These are phyloP conservation scores for Cheilosia urbana DNA, from an alignment of 2,888 invertebrate species.

Conservation along the genomic window DNA sequence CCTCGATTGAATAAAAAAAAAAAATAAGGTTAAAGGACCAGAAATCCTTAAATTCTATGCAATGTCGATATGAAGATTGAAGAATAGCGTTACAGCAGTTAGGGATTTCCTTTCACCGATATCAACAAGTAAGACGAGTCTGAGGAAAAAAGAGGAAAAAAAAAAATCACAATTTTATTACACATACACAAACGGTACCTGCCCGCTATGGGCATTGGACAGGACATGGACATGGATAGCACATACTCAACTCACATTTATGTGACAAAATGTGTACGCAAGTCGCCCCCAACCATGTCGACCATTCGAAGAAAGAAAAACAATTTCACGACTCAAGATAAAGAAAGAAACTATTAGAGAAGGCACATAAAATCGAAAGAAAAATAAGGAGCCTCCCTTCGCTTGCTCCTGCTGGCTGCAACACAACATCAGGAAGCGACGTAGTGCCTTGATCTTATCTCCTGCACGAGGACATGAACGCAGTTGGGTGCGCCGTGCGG, in stretches of 20 bases:
- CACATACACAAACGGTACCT: neutral
- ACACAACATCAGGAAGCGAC: conserved; percentile 45
- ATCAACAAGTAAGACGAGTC: conserved; percentile 62
- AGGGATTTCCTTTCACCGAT: conserved; percentile 32
- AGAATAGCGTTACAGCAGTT: conserved; percentile 27
- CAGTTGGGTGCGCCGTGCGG: neutral
- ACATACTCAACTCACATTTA: no score
- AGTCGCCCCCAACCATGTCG: neutral
- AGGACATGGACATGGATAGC: no score
- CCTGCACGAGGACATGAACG: conserved; percentile 36
- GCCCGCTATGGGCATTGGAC: conserved; percentile 2
- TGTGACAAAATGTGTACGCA: neutral
- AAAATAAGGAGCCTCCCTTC: conserved; percentile 4
- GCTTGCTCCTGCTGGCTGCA: neutral
- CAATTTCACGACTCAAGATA: conserved; percentile 49
- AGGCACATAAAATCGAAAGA: conserved; percentile 40
- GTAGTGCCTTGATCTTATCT: conserved; percentile 66
- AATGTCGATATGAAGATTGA: conserved; percentile 43
- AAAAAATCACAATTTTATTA: conserved; percentile 31
- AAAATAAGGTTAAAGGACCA: conserved; percentile 58
- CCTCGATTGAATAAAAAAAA: conserved; percentile 12
- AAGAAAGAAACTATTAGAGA: conserved; percentile 36
- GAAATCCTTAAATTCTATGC: conserved; percentile 49
- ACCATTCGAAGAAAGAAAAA: conserved; percentile 24
- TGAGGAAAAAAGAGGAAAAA: neutral